These are phyloP conservation scores for Brachylomia viminalis DNA, from an alignment of 2,888 invertebrate genomes.

Conservation along the genomic window DNA sequence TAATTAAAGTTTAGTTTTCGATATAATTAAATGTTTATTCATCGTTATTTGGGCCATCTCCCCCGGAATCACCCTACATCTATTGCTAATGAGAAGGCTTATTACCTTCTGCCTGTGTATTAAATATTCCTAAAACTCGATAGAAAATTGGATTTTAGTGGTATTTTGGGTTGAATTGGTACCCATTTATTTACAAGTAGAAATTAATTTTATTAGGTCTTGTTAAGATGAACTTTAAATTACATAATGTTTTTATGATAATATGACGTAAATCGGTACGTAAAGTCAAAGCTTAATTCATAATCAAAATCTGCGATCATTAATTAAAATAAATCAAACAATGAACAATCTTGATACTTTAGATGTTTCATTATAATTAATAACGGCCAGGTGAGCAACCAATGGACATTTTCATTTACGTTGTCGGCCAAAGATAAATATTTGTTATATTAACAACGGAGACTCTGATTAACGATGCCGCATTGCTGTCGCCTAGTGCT, in stretches of 20 bases:
- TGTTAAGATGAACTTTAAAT: not conserved
- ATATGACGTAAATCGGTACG: not conserved
- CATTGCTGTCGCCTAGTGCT: constrained; percentile 74
- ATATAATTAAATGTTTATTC: no score
- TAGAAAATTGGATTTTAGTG: not conserved
- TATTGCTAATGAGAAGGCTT: not conserved
- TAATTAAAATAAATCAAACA: constrained; percentile 54
- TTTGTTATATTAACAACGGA: constrained; percentile 81
- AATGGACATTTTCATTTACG: constrained; percentile 79
- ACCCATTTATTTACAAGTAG: not conserved
- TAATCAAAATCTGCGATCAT: constrained; percentile 18
- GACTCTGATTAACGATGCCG: constrained; percentile 83
- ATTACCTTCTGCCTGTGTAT: not conserved
- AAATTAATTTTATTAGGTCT: not conserved
- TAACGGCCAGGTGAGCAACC: constrained; percentile 70
- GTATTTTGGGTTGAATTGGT: not conserved
- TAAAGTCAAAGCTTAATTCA: constrained; percentile 21
- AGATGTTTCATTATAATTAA: constrained; percentile 67
- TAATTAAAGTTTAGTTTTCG: no score
- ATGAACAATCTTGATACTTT: constrained; percentile 59
- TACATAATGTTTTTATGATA: not conserved
- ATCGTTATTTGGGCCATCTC: no score
- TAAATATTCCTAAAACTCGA: no score
- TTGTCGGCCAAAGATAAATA: constrained; percentile 78
- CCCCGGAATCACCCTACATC: no score